Evolutionary conservation across 2,888 invertebrate species (phyloP).

Genomic region (Agrochola lota): DNA sequence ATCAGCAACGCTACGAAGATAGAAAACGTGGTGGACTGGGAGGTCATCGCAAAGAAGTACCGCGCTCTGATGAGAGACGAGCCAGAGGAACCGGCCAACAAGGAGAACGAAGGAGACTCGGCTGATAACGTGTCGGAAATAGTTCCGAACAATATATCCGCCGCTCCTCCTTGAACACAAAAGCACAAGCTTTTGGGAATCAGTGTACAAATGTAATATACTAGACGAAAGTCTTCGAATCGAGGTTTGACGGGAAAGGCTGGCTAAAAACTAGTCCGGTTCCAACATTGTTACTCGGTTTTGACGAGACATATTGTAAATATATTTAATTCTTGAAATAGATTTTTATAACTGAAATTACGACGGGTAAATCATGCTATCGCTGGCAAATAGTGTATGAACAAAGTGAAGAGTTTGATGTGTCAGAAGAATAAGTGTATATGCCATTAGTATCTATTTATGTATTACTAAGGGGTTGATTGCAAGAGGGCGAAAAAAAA

Average conservation of each 20-base stretch:
- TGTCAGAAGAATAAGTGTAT: slow-evolving; percentile 19
- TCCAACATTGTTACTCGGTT: slow-evolving; percentile 22
- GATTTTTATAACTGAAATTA: slow-evolving; percentile 43
- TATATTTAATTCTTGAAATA: slow-evolving; percentile 31
- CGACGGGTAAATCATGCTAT: not conserved
- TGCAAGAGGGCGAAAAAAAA: slow-evolving; percentile 25
- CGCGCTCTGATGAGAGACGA: slow-evolving; percentile 92
- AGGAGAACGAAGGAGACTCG: slow-evolving; percentile 84
- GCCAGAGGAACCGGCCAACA: slow-evolving; percentile 81
- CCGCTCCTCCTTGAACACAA: slow-evolving; percentile 82
- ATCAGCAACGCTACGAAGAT: slow-evolving; percentile 95
- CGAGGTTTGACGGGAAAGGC: not conserved
- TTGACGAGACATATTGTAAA: slow-evolving; percentile 45
- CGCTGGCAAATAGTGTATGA: slow-evolving; percentile 12
- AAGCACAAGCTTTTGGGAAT: slow-evolving; percentile 5
- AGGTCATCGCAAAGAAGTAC: slow-evolving; percentile 96
- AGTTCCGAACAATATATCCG: slow-evolving; percentile 84
- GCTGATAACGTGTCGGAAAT: slow-evolving; percentile 86
- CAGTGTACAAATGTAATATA: slow-evolving; percentile 63
- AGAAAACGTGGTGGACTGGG: slow-evolving; percentile 98
- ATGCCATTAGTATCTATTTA: not conserved
- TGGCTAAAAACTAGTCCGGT: not conserved
- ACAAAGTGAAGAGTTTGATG: slow-evolving; percentile 5
- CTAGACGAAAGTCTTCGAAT: slow-evolving; percentile 18
- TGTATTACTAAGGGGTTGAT: not conserved